Conservation (phyloP, 23 tunicate species). For the Diplosoma virens region DNA sequence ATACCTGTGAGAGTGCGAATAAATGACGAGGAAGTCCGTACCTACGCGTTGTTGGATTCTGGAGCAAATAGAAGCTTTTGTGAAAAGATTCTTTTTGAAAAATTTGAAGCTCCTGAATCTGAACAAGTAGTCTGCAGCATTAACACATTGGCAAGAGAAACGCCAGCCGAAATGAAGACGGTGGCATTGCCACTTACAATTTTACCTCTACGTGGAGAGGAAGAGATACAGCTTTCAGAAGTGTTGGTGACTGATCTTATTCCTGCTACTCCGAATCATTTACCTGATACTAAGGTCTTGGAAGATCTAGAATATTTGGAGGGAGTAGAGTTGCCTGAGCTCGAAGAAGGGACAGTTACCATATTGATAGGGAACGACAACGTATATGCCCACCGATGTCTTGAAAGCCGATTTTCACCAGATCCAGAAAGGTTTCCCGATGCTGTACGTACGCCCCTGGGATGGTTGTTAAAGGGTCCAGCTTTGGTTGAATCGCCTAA, state of each 20-base stretch:
- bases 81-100: not conserved
- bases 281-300: too few species aligned
- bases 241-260: not conserved
- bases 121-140: too few species aligned
- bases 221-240: not conserved
- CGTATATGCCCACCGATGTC: too few species aligned
- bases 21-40: not conserved
- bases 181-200: not conserved
- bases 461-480: slow-evolving; percentile 26
- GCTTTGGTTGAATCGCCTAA: not conserved
- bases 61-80: not conserved
- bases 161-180: not conserved
- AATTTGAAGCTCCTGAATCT: too few species aligned
- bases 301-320: slow-evolving; percentile 1
- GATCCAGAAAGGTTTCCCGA: not conserved
- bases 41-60: slow-evolving; percentile 1
- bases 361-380: slow-evolving; percentile 22
- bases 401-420: too few species aligned
- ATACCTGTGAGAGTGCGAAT: not conserved
- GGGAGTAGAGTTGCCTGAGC: slow-evolving; percentile 2
- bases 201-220: not conserved
- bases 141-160: not conserved
- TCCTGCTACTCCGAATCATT: not conserved
- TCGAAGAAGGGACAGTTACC: slow-evolving; percentile 21
- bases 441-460: slow-evolving; percentile 10